Evolutionary conservation across 2,888 invertebrate genomes (phyloP), one percentile per base, ranked within the genome.

Genomic region (Drosophila emarginata): DNA sequence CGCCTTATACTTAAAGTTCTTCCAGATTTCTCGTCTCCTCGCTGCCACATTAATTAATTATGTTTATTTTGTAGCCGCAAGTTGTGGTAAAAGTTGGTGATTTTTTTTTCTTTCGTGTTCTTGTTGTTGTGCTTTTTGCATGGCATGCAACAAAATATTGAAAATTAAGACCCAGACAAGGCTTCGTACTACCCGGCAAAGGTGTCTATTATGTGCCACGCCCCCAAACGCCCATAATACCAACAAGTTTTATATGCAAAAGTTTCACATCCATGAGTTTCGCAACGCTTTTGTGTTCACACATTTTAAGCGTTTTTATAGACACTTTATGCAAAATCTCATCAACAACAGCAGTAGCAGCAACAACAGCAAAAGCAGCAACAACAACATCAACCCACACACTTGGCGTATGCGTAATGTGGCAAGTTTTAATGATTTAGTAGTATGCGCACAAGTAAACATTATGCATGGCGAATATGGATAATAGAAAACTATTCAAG

Each of bases 261-360:
- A 84, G 74, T 81, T 81, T 62, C 56, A 63, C 69, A 64, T 68
- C n/a, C 50, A 66, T 62, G 64, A 66, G 67, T 67, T 77, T 40
- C 40, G 32, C 45, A 72, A 37, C 59, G 72, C 67, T 71, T 71
- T 74, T 63, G 50, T 62, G 62, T 63, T 70, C 71, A 69, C 80
- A 79, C 72, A 85, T 72, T 81, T 84, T 76, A 79, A 78, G 67
- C 69, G 74, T 70, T 81, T 78, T 85, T 78, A 84, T 81, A 78
- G 74, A 76, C 79, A 81, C 85, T 81, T 85, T 84, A 78, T 78
- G 76, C 74, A 62, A 63, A 54, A 52, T 45, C 45, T 45, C 45
- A 45, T 45, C 45, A 45, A 45, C 45, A 45, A 45, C 45, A 45
- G 21, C 45, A 45, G 4, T 21, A 45, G 21, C 4, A 45, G 12